Base-by-base conservation (phyloP, 2,888 invertebrate genomes). In the Cantharis lateralis region DNA sequence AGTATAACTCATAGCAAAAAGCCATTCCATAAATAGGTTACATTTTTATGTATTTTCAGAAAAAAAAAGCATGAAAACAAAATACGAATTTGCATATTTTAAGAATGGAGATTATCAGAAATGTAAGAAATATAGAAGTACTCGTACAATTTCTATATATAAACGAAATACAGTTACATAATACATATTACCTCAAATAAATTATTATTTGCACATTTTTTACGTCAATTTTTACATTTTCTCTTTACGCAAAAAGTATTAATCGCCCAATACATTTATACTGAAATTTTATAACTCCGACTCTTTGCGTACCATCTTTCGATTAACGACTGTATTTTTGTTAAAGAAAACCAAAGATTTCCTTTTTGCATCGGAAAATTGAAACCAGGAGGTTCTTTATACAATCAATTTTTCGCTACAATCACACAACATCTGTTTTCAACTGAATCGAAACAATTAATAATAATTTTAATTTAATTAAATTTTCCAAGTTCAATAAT, bases 81-180 rank as follows among this genome's bases (percentile, higher is more conserved):
- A 82, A 83, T 80, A 81, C 77, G 79, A 82, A 84, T 84, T 84
- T 83, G 82, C 84, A 84, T 85, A 83, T 82, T 83, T 83, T 82
- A 84, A 83, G 82, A 82, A 82, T 82, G 81, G 81, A 84, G 82
- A 84, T 82, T 80, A 82, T 81, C 79, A 82, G 82, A 83, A 83
- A 83, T 82, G 80, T 82, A 82, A 81, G 82, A 83, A 82, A 83
- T 80, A 82, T 82, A 82, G 80, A 81, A 82, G 82, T 81, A 82
- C 80, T 81, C 81, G 81, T 81, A 74, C 82, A n/a, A n/a, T 48
- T 48, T 48, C n/a, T 48, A 48, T 48, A 48, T 48, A 48, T 48
- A 48, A 48, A n/a, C 48, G 7, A n/a, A 48, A 48, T 2, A n/a
- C 7, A 48, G 0, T 48, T 48, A n/a, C 13, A n/a, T n/a, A n/a